Conservation (phyloP, 2,113 vertebrate species). For the Cryptoleucopteryx plumbea region DNA sequence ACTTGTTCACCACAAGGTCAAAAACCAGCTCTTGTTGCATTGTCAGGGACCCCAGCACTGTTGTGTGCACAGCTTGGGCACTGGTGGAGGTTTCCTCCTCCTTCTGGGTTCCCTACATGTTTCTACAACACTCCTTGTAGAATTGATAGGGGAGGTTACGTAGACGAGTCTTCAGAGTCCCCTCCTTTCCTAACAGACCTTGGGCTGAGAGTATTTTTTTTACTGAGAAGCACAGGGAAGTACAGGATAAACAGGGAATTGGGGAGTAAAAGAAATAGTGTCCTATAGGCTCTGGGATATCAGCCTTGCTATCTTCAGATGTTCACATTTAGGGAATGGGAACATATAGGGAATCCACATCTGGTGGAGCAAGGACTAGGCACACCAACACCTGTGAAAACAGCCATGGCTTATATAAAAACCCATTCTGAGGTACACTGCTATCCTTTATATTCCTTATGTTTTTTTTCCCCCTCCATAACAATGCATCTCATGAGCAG, state of each 20-base stretch:
- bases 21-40: neutral
- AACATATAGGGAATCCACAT: neutral
- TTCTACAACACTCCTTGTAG: neutral
- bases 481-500: neutral
- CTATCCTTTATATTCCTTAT: neutral
- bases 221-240: neutral
- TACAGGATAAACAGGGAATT: neutral
- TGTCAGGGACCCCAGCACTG: neutral
- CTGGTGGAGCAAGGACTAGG: neutral
- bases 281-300: neutral
- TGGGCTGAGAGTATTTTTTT: neutral
- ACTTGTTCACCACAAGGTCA: neutral
- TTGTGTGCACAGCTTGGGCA: neutral
- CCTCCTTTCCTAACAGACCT: neutral
- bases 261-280: neutral
- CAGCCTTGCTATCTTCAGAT: neutral
- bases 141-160: neutral
- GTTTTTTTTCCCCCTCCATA: neutral
- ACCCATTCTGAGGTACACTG: neutral
- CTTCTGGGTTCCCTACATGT: neutral
- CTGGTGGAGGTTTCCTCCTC: neutral
- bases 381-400: neutral
- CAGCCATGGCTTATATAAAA: neutral
- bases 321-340: neutral
- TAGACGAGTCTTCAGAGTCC: neutral